phyloP scores from a whole-genome alignment of 1,140 invertebrate genomes.

The Aphis craccivora region DNA sequence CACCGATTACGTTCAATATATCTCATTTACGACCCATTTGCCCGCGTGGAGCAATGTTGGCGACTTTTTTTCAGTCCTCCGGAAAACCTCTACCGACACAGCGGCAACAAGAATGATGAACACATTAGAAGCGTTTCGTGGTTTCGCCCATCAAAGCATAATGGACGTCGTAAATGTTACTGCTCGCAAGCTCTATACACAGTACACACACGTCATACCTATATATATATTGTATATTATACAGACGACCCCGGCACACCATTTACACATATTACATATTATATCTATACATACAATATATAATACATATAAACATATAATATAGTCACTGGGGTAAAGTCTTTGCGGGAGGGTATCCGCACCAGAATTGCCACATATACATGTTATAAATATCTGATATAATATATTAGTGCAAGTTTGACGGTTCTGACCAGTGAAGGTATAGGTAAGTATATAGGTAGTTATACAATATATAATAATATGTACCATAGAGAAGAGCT shows the following conservation, averaged over 20 bases:
- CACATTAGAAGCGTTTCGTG: constrained; percentile 45
- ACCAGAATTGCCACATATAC: not conserved
- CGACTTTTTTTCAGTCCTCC: not conserved
- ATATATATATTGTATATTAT: not conserved
- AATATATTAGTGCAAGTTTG: not conserved
- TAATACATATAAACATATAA: not conserved
- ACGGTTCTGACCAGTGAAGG: not conserved
- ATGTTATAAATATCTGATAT: not conserved
- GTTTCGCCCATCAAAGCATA: not conserved
- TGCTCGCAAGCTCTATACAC: not conserved
- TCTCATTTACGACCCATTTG: constrained; percentile 47
- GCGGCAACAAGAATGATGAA: constrained; percentile 31
- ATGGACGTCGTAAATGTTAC: constrained; percentile 33
- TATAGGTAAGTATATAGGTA: not conserved
- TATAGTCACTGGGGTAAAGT: not conserved
- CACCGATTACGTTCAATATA: constrained; percentile 44
- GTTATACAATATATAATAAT: not conserved
- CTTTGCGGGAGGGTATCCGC: not conserved
- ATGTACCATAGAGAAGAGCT: not conserved
- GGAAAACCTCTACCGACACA: not conserved
- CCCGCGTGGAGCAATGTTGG: not conserved
- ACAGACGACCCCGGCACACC: not conserved
- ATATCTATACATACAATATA: not conserved
- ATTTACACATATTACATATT: not conserved
- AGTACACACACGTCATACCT: not conserved